Evolutionary conservation across 1,140 invertebrate genomes (phyloP), one percentile per base, ranked within the genome.

Genomic region (Stratiolaelaps scimitus): DNA sequence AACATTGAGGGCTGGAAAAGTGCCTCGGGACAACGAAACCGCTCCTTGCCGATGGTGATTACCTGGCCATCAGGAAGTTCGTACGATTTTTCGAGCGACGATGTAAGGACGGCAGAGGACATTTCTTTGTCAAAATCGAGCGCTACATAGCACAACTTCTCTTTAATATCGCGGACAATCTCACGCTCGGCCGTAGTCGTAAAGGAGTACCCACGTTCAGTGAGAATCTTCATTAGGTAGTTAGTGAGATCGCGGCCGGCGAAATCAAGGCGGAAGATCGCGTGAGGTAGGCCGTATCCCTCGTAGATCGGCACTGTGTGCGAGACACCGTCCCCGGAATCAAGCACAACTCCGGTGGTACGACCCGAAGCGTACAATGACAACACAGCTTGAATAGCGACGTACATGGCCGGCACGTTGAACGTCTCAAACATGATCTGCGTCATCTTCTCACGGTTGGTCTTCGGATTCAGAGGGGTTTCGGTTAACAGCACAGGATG

Each of bases 251-350:
- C 78, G 65, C 79, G 74, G 64, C 79, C 79, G 69, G 79, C 80
- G 71, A 80, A 72, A 72, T 80, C 79, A 30, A 81, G 69, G 69
- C 79, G 75, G 15, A 75, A 69, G 69, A 80, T 80, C 74, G 89
- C 89, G 70, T 83, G 81, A 15, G 81, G 82, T 10, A 82, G 74
- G 71, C 80, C 80, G 72, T 82, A 82, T 69, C 81, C 89, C 80
- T 92, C 89, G 75, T 92, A 94, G 77, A 91, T 90, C 70, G 89
- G 75, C 26, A 76, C 75, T 10, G 71, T 74, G 70, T 75, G 73
- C 20, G 72, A 68, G 2, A 76, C 74, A 71, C 74, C 74, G 69
- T 75, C 75, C 28, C 75, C 75, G 64, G 73, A 73, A 68, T 76
- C 75, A 15, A 76, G 70, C 46, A 76, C 73, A 23, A 75, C 69